Base-by-base conservation (phyloP, 2,888 invertebrate genomes). In the Drosophila flavopinicola region DNA sequence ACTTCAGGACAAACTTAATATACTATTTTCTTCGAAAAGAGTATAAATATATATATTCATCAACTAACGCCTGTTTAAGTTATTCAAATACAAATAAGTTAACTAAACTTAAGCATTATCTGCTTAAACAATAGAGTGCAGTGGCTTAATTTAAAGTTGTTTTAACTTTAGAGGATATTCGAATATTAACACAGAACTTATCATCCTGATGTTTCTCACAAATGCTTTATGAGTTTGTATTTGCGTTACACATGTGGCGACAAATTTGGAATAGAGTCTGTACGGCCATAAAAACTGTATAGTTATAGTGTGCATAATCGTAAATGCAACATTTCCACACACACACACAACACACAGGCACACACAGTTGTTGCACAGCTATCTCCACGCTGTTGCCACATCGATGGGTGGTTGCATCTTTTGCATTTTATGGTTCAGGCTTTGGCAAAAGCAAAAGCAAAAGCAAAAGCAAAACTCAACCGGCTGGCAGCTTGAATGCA, bases 351-450 rank as follows among this genome's bases (percentile, higher is more conserved):
- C 47, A 37, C 35, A 23, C 27, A 66, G 41, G 57, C 37, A 35
- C 11, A 27, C 17, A 13, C 9, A 25, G 32, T 35, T 27, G 64
- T 30, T 38, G 52, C 44, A 45, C 25, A 33, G 39, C 32, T 51
- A 63, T 25, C 44, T 38, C 17, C 65, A 65, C 45, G 33, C 37
- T 37, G 45, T 39, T 60, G 54, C 38, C 37, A 49, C 66, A 60
- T 47, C 67, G 48, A 58, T 49, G 53, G 61, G 52, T 54, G 58
- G 59, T 33, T 60, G 73, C 44, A 68, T 76, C 64, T 85, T 83
- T 83, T 83, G 84, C 85, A 83, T 85, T 80, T 80, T 76, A 80
- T 80, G 85, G 77, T 42, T 58, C 37, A 60, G 44, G 30, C 59
- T 53, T 58, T 47, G 60, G 17, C 39, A 37, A 25, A 51, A 64